Base-by-base conservation (phyloP, 37 sponge, comb jelly and placozoan species). In the Hormiphora californensis region DNA sequence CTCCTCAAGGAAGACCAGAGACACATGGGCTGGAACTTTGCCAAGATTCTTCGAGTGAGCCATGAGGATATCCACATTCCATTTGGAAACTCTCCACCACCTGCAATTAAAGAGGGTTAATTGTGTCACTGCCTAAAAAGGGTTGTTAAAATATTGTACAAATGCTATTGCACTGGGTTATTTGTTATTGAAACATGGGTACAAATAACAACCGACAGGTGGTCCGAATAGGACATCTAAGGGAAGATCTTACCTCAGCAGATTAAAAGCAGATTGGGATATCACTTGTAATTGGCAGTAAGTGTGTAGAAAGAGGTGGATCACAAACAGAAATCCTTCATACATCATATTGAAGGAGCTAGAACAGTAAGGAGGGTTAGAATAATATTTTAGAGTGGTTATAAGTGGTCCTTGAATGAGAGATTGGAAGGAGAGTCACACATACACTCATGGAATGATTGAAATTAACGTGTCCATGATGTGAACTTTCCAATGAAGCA, bases 261-360 rank as follows among this genome's bases (percentile, higher is more conserved):
- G 9, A 30, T 73, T 73, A 46, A 73, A 3, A 46, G 17, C 40
- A 28, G 23, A 73, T 30, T 73, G 81, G 1, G 46, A 43, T 2
- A 41, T 46, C 9, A 73, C 81, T 73, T 73, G 81, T 3, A 73
- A 46, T 41, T 73, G 81, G 25, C 81, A 73, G 46, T 73, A 73
- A 41, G 81, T 73, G 81, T 73, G 81, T 73, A 73, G 38, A 33
- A 73, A 73, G 27, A 73, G 32, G 81, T 73, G 81, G 46, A 73
- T 73, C 4, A 73, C 81, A 40, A 73, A 73, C 46, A 73, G 46
- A 33, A 73, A 73, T 28, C 81, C 81, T 28, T 73, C 81, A 46
- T 40, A 73, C 23, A 73, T 73, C 81, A 73, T 73, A 3, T 0
- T 28, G 23, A 43, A 43, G 43, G 34, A 35, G 32, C 38, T 17